Evolutionary conservation across 2,113 vertebrate genomes (phyloP).

Genomic region (Melospiza melodia): DNA sequence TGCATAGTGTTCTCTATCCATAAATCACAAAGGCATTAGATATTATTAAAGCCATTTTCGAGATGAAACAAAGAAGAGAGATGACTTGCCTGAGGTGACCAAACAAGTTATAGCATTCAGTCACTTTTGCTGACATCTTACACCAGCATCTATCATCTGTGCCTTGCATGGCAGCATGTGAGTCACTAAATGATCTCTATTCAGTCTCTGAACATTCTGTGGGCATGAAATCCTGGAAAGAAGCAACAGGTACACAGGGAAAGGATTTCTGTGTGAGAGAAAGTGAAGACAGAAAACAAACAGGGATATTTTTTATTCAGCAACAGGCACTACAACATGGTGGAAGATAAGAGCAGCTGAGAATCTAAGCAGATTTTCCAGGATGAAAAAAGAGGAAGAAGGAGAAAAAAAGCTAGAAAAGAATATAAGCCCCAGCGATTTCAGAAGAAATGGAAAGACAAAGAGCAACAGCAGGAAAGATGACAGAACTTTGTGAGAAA

Average conservation of each 20-base stretch:
- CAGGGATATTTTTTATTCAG: background rate
- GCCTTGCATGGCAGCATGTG: background rate
- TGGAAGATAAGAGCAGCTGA: background rate
- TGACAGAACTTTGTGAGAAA: background rate
- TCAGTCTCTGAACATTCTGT: background rate
- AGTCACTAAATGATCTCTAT: background rate
- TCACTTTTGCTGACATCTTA: background rate
- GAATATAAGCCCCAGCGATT: rapidly evolving
- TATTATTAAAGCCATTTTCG: background rate
- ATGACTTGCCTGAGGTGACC: conserved; percentile 7
- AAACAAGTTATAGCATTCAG: background rate
- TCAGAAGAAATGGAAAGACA: background rate
- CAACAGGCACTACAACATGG: background rate
- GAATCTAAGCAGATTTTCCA: background rate
- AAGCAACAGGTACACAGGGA: background rate
- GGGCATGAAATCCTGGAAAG: background rate
- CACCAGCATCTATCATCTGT: background rate
- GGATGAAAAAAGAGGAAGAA: background rate
- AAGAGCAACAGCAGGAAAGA: background rate
- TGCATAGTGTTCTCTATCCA: background rate
- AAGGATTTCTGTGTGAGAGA: background rate
- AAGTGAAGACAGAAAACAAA: background rate
- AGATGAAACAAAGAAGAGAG: background rate
- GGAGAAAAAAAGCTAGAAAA: background rate
- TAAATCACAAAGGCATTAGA: background rate